Base-by-base conservation (phyloP, 2,888 invertebrate species). In the Empis stercorea region DNA sequence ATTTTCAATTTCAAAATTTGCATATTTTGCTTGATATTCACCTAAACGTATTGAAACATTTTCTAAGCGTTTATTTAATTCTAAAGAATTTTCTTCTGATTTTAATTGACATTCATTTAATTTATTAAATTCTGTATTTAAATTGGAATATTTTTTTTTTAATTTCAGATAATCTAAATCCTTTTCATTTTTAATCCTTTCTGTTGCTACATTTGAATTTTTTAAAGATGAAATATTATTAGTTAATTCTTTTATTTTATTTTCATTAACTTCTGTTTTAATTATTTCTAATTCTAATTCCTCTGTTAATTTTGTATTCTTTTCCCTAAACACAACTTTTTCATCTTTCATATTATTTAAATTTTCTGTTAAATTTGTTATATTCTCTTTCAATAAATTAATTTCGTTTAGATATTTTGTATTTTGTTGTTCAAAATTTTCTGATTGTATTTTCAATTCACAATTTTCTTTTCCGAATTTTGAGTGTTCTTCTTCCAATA, bases 1-100 rank as follows among this genome's bases (percentile, higher is more conserved):
- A 42, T 53, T 51, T 13, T 60, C 60, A 15, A 56, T 59, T 45
- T 58, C 59, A 0, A 56, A 43, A 48, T 56, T 59, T 5, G 53
- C 32, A 38, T 52, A 48, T 6, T 47, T 55, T 6, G 58, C 60
- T 39, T 59, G 60, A 2, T 52, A 41, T n/a, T 62, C 60, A 1
- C 59, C 61, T 10, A 61, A 46, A 13, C 23, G 17, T 5, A 39
- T 17, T 17, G 17, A 20, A 17, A 13, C 23, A 11, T 6, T 39
- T n/a, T 39, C 39, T 11, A 39, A 20, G 3, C 17, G 16, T 39
- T 39, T 39, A 39, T 39, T 39, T 17, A 17, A 11, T 39, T 39
- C 10, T 1, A 13, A 10, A 13, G 10, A 17, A 20, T 10, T 39
- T 20, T 39, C 39, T 9, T 51, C 53, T 27, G 48, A 49, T 27